Evolutionary conservation across 2,113 vertebrate genomes (phyloP).

Genomic region (Meleagris gallopavo): DNA sequence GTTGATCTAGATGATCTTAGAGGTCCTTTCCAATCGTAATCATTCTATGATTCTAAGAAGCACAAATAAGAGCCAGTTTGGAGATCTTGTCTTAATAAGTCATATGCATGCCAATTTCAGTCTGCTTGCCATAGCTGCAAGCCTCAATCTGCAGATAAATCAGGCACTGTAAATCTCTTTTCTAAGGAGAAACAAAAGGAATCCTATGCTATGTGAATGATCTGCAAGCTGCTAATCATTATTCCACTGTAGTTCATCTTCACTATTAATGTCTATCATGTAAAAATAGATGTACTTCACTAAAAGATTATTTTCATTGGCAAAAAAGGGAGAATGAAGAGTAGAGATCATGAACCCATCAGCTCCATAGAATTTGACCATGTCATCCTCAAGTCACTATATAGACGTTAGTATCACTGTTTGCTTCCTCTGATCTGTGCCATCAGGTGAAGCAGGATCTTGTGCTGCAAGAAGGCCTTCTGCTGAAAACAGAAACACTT

Average conservation of each 20-base stretch:
- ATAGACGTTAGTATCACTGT: neutral
- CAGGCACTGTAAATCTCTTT: neutral
- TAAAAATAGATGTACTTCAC: neutral
- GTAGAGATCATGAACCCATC: neutral
- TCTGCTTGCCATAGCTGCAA: neutral
- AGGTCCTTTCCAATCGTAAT: no score
- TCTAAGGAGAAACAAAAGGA: neutral
- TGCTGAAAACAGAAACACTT: constrained; percentile 6
- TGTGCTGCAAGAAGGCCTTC: neutral
- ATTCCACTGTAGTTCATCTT: neutral
- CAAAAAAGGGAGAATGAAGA: neutral
- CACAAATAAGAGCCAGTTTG: neutral
- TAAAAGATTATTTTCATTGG: neutral
- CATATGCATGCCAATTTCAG: neutral
- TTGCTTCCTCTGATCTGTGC: neutral
- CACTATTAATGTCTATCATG: neutral
- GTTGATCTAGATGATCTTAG: no score
- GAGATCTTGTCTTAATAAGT: neutral
- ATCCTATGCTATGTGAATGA: neutral
- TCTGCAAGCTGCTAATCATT: neutral
- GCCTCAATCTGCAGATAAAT: neutral
- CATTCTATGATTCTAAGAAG: neutral
- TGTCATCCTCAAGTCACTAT: neutral
- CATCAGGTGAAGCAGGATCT: neutral
- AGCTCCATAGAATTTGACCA: neutral